Conservation (phyloP, 2,113 vertebrate genomes). For the Hylia prasina region DNA sequence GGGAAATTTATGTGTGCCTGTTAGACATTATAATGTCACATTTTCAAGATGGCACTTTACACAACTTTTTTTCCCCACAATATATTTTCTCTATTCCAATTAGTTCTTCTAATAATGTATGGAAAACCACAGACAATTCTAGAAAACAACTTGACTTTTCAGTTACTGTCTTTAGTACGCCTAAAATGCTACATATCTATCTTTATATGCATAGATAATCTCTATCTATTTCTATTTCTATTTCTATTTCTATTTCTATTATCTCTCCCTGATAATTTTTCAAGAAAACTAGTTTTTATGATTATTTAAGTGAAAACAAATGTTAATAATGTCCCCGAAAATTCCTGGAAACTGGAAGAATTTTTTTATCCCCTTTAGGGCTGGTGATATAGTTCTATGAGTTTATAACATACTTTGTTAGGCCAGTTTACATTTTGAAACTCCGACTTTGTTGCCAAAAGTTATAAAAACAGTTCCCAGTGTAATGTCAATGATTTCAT, state of each 20-base stretch:
- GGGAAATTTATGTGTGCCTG: accelerated
- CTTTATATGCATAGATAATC: not conserved
- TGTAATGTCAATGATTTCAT: not conserved
- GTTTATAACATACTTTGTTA: not conserved
- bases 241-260: not conserved
- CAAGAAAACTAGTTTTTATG: not conserved
- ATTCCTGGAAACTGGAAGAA: not conserved
- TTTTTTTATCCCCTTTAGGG: not conserved
- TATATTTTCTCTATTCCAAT: not conserved
- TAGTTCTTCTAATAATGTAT: not conserved
- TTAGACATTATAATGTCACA: not conserved
- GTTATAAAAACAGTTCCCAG: conserved; percentile 5
- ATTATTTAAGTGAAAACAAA: not conserved
- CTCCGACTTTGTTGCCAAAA: not conserved
- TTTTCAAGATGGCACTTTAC: not conserved
- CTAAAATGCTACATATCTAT: not conserved
- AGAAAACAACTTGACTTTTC: not conserved
- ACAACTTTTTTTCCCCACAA: not conserved
- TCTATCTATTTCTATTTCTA: not conserved
- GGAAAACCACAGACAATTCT: not conserved
- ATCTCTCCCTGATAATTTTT: not conserved
- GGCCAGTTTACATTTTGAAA: not conserved
- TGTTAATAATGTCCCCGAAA: not conserved
- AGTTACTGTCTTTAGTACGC: not conserved
- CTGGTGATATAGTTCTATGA: not conserved